A percentile compares a stretch with the other conserved stretches of the same genome.
Evolutionary conservation across 2,113 vertebrate species (phyloP).

Genomic region (Chionodraco myersi): DNA sequence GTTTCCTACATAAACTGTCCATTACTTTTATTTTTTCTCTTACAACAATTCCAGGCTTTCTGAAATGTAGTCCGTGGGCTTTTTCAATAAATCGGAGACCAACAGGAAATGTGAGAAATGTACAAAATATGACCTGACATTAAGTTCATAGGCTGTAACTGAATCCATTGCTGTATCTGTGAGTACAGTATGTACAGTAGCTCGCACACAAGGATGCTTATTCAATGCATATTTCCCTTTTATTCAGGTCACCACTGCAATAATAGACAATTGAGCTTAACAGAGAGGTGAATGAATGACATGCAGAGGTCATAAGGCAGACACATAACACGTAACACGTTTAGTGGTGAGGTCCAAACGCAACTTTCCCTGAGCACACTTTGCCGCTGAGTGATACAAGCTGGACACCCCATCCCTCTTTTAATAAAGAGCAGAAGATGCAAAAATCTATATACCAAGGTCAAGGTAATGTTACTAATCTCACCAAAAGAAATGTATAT

Average conservation of each 20-base stretch:
- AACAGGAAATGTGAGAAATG: slow-evolving; percentile 32
- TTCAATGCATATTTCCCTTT: slow-evolving; percentile 23
- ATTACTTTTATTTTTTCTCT: neutral
- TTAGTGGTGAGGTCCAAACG: slow-evolving; percentile 1
- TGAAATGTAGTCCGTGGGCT: neutral
- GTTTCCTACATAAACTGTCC: too few relatives aligned
- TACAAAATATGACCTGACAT: slow-evolving; percentile 25
- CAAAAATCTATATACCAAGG: slow-evolving; percentile 78
- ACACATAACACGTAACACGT: slow-evolving; percentile 30
- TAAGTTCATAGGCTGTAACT: slow-evolving; percentile 38
- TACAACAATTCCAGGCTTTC: neutral
- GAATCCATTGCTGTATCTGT: slow-evolving; percentile 41
- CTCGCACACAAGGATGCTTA: slow-evolving; percentile 1
- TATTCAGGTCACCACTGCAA: slow-evolving; percentile 36
- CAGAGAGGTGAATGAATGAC: slow-evolving; percentile 23
- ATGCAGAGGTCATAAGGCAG: slow-evolving; percentile 34
- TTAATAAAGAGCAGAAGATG: slow-evolving; percentile 60
- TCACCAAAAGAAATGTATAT: slow-evolving; percentile 66
- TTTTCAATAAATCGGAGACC: neutral
- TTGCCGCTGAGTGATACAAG: slow-evolving; percentile 33
- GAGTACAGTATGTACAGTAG: slow-evolving; percentile 39
- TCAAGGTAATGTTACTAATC: slow-evolving; percentile 75
- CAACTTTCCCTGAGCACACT: slow-evolving; percentile 31
- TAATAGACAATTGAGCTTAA: slow-evolving; percentile 23
- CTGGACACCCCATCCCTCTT: slow-evolving; percentile 59